Base-by-base conservation (phyloP, 2,888 invertebrate genomes). In the Schizotus pectinicornis region DNA sequence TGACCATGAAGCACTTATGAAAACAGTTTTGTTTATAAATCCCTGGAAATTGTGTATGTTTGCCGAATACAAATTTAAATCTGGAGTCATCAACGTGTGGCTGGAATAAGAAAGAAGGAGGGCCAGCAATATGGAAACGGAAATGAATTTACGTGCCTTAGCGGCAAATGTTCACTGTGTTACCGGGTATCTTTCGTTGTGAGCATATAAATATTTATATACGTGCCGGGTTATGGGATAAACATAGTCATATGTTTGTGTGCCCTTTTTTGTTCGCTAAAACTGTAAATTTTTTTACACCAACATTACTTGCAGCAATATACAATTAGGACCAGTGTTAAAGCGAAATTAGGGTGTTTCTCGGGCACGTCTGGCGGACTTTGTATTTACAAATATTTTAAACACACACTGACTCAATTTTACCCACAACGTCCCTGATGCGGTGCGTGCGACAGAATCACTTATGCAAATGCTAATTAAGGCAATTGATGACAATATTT, bases 111-210 rank as follows among this genome's bases (percentile, higher is more conserved):
- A 46, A 52, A 53, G 45, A 45, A 47, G 48, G 48, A 37, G 46
- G 46, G 46, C 53, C 46, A 41, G 33, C 35, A 42, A 9, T 51
- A 35, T 58, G 53, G 53, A 58, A 54, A 58, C 58, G 58, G 58
- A 58, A 58, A 46, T 49, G 35, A 51, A 43, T 42, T 53, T 37
- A 58, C 58, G 58, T 58, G 58, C 49, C 58, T 54, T 58, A 58
- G 49, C 58, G 58, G 58, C 53, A 58, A 48, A 43, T 47, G 53
- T 58, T 53, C 39, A 58, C 36, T 57, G 47, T 57, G 57, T 57
- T 52, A 57, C 39, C 42, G 48, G 57, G 57, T 52, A 43, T 56
- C 49, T 49, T 33, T 45, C 34, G 9, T 39, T 6, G 41, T 41
- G 22, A 22, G 22, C 22, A 31, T 51, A 50, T 56, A 56, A 56